These are phyloP conservation scores for Phrynocephalus vlangalii DNA, from an alignment of 2,797 vertebrate genomes.

Conservation along the genomic window DNA sequence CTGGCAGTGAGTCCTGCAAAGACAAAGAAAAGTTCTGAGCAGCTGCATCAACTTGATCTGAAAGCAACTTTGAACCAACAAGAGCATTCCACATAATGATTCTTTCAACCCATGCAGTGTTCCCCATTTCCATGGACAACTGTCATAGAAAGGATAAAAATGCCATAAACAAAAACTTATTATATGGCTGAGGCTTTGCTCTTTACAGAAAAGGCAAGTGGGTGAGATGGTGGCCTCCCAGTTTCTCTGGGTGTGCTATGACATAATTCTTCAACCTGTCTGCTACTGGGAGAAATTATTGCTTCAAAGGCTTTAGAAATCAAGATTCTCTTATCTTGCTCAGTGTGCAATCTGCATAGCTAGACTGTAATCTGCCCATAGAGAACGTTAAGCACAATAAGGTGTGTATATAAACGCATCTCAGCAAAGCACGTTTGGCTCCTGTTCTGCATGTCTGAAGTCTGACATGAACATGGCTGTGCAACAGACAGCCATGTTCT, in stretches of 20 bases:
- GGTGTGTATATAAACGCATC: too few relatives aligned
- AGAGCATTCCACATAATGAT: neutral
- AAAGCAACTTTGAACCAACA: conserved; percentile 23
- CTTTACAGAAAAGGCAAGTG: conserved; percentile 11
- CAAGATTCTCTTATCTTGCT: neutral
- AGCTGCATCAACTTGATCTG: neutral
- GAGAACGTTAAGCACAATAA: too few relatives aligned
- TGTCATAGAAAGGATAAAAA: neutral
- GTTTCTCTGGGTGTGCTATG: neutral
- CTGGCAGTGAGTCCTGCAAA: conserved; percentile 92
- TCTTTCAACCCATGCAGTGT: neutral
- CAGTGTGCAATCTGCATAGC: too few relatives aligned
- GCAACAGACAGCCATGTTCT: neutral
- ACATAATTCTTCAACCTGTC: neutral
- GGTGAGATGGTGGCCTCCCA: neutral
- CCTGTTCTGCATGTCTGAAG: neutral
- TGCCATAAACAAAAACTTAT: neutral
- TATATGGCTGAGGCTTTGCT: neutral
- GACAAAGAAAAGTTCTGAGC: conserved; percentile 39
- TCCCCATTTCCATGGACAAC: accelerated
- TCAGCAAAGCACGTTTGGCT: neutral
- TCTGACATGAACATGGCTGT: neutral
- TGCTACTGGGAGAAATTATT: neutral
- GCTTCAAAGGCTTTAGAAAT: neutral
- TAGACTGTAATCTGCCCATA: too few relatives aligned